Base-by-base conservation (phyloP, 2,113 vertebrate genomes). In the Epinephelus fuscoguttatus region DNA sequence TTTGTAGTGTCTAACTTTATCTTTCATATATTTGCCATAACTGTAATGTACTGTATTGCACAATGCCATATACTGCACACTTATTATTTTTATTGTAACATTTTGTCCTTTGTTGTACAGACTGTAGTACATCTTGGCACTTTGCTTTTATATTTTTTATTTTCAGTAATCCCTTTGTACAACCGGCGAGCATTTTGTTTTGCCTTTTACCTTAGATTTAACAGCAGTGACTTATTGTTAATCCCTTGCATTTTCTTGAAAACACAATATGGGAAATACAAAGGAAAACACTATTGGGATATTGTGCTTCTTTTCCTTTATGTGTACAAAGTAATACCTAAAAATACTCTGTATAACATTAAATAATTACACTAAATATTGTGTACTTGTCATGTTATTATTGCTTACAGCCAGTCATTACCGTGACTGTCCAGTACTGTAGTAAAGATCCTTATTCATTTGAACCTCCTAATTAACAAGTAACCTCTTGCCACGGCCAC, bases 21-120 rank as follows among this genome's bases (percentile, higher is more conserved):
- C 87, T 89, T 91, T 85, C 80, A 81, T 90, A 85, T 84, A 89
- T 75, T 93, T 90, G 72, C 90, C 92, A 93, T 91, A 91, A 87
- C 81, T 93, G 89, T 94, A 92, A 89, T 84, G 84, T 92, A 92
- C 90, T 91, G 86, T 91, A 90, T 93, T 92, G 90, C 90, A 93
- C 94, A 94, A 92, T 83, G 90, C 88, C 90, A 88, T 86, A 73
- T 90, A 92, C 94, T 93, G 92, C 92, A 91, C 90, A 88, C 79
- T 84, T 84, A 76, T 78, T 82, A 76, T 78, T 86, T 90, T 85
- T 86, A 81, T 81, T 72, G 78, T 91, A 89, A 84, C 83, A 91
- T 81, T 75, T 83, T 73, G 77, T 84, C 59, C 88, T 91, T 92
- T 89, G 73, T 92, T 93, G 90, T 92, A 92, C 86, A 88, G 75